Base-by-base conservation (phyloP, 2,888 invertebrate species). In the Tetropium fuscum region DNA sequence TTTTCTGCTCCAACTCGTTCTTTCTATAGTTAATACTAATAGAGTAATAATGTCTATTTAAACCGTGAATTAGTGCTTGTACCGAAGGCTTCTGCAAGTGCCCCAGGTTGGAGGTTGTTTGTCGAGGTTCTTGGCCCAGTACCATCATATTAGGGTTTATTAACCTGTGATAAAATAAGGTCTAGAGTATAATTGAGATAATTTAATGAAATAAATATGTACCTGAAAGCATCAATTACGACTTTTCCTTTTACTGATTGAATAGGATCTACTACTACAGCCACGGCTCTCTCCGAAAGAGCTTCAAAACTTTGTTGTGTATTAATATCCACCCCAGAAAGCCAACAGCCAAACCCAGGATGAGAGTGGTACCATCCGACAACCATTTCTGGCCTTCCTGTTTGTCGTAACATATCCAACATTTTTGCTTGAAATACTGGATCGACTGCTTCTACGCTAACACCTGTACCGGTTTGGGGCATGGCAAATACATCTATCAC, bases 61-160 rank as follows among this genome's bases (percentile, higher is more conserved):
- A 86, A 8, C 99, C 99, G 78, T 99, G 99, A 72, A 99, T 99
- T 58, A 99, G 86, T 25, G 99, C 99, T 88, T 98, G 98, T 58
- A 99, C 98, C 1, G 98, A 98, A 0, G 98, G 98, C 82, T 99
- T 99, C 79, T 98, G 97, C 73, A 99, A 86, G 83, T 99, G 98
- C 1, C 99, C 99, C 77, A 99, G 86, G 83, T 99, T 99, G 53
- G 98, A 98, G 5, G 99, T 99, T 0, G 98, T 99, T 82, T 99
- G 99, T 54, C 99, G 86, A 0, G 99, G 98, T 80, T 99, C 99
- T 82, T 99, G 98, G 1, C 97, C 98, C 30, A 99, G 85, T 3
- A 98, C 98, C 92, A 99, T 94, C 93, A 97, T 97, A 80, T 98
- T 98, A 7, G 98, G 98, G 84, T 98, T 98, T 77, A 99, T 99